A percentile compares a stretch with the other conserved stretches of the same genome.
Conservation (phyloP, 23 tunicate species). For the Ciona savignyi region DNA sequence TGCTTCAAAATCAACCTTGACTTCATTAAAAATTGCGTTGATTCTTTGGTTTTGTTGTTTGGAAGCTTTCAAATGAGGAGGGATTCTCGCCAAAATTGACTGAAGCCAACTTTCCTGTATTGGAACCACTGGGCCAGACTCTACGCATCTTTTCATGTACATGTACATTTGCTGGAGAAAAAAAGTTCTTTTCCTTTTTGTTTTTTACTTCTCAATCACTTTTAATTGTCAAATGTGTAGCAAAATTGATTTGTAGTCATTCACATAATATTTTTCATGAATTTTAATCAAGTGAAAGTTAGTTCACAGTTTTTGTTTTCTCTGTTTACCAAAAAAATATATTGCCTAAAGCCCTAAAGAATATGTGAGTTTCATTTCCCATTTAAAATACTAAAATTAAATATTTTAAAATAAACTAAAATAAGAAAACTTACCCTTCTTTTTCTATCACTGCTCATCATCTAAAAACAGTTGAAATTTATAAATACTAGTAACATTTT, state of each 20-base stretch:
- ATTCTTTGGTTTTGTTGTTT: slow-evolving; percentile 45
- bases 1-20: slow-evolving; percentile 55
- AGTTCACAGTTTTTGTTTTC: too few relatives aligned
- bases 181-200: too few relatives aligned
- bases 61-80: slow-evolving; percentile 40
- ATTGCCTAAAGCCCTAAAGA: not conserved
- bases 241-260: too few relatives aligned
- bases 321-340: too few relatives aligned
- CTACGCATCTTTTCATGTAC: slow-evolving; percentile 96
- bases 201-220: too few relatives aligned
- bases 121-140: slow-evolving; percentile 87
- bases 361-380: not conserved
- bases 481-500: too few relatives aligned
- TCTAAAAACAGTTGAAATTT: slow-evolving; percentile 29
- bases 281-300: too few relatives aligned
- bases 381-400: not conserved
- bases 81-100: slow-evolving; percentile 63
- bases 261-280: too few relatives aligned
- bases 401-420: not conserved
- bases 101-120: slow-evolving; percentile 66
- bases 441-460: slow-evolving; percentile 77
- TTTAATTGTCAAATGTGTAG: too few relatives aligned
- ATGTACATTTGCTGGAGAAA: slow-evolving; percentile 79
- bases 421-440: slow-evolving; percentile 47
- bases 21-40: slow-evolving; percentile 41